Percentiles rank a stretch among this genome's conserved stretches.
Evolutionary conservation across 2,113 vertebrate genomes (phyloP).

Genomic region (Alethe castanea): DNA sequence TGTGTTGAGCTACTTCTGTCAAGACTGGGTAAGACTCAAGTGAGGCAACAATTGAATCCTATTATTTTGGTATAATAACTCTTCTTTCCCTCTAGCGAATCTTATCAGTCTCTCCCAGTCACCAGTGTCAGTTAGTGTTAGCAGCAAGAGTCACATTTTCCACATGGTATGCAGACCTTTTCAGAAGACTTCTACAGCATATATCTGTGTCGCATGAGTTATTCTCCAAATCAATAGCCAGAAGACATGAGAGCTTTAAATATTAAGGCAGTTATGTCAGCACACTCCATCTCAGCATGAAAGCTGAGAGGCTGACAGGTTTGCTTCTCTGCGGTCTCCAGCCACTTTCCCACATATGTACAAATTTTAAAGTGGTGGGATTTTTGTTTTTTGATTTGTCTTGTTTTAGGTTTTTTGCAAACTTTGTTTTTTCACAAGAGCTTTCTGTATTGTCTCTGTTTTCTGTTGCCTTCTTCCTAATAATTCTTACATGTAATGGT

Average conservation of each 20-base stretch:
- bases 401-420: neutral
- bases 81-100: neutral
- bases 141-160: constrained; percentile 28
- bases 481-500: neutral
- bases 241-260: constrained; percentile 34
- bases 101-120: constrained; percentile 34
- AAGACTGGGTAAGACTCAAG: neutral
- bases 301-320: neutral
- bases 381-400: neutral
- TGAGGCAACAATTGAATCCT: neutral
- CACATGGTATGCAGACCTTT: neutral
- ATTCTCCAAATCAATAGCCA: constrained; percentile 37
- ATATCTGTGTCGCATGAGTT: neutral
- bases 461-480: neutral
- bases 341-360: neutral
- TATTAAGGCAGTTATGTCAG: constrained; percentile 20
- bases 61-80: constrained; percentile 24
- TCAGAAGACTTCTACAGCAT: neutral
- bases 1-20: neutral
- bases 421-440: neutral
- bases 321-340: neutral
- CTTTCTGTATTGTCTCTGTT: neutral
- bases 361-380: neutral
- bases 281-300: neutral
- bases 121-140: constrained; percentile 31